Base-by-base conservation (phyloP, 1,140 invertebrate genomes). In the Drosophila oshimai region DNA sequence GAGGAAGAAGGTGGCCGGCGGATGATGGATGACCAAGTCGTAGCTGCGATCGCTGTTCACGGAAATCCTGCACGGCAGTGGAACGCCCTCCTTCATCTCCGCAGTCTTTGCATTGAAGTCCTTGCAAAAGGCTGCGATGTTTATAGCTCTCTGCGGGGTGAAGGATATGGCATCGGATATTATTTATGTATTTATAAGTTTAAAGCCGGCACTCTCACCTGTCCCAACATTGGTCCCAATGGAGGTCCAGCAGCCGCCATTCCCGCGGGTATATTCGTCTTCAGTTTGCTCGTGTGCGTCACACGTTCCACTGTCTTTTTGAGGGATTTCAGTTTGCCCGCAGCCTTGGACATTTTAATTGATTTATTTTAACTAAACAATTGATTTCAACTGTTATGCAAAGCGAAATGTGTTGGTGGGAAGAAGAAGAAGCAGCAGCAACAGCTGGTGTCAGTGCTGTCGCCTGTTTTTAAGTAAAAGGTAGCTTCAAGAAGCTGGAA, bases 21-120 rank as follows among this genome's bases (percentile, higher is more conserved):
- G 99, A 76, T 95, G 94, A 81, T 97, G 93, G 50, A 99, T 97
- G 4, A 92, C 91, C 36, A 99, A 91, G 46, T 96, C 93, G 91
- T 97, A 99, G 58, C 94, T 95, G 80, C 97, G 92, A 91, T 99
- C 98, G 10, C 97, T 91, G 92, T 97, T 97, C 0, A 98, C 94
- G 49, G 92, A 93, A 6, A 98, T 94, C 77, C 95, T 93, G 55
- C 94, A 95, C 1, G 98, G 98, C 42, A 99, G 77, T 6, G 98
- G 98, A 64, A 98, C 95, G 13, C 98, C 99, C 90, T 95, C 95
- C 91, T 98, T 99, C 17, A 98, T 96, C 77, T 99, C 93, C 54
- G 95, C 96, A 1, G 99, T 99, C 90, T 93, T 95, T 81, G 97
- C 95, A 92, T 99, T 99, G 78, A 99, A 99, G 74, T 99, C 99